phyloP scores from a whole-genome alignment of 2,113 vertebrate species.

The Sisor rabdophorus region DNA sequence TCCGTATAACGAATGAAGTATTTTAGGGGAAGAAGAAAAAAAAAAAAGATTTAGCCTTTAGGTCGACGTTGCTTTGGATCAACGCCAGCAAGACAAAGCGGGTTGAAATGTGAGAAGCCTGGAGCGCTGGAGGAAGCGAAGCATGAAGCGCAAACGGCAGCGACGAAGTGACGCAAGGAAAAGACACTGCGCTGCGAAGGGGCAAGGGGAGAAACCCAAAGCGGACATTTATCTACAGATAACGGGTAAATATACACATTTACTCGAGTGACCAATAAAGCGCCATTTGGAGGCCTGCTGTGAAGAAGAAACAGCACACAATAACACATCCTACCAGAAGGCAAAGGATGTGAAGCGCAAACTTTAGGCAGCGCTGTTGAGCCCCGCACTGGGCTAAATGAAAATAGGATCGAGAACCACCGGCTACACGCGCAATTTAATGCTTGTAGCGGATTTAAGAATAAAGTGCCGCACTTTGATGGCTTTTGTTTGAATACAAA shows the following conservation, averaged over 20 bases:
- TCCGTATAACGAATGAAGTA: background rate
- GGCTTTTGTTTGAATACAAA: too few relatives aligned
- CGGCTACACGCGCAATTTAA: background rate
- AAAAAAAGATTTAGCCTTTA: too few relatives aligned
- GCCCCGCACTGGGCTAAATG: background rate
- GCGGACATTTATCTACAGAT: slow-evolving; percentile 69
- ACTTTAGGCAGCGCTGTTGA: background rate
- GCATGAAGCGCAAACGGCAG: slow-evolving; percentile 77
- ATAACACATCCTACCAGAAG: background rate
- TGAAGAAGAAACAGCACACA: background rate
- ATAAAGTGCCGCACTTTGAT: background rate
- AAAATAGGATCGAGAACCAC: background rate
- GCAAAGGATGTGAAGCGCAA: background rate
- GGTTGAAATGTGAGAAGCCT: slow-evolving; percentile 45
- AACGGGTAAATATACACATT: slow-evolving; percentile 64
- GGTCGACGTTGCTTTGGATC: background rate
- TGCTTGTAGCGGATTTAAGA: too few relatives aligned
- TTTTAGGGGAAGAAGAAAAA: background rate
- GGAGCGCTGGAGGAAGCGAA: slow-evolving; percentile 47
- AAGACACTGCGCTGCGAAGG: slow-evolving; percentile 63
- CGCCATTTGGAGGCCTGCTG: background rate
- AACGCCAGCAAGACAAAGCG: background rate
- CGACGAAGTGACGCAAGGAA: slow-evolving; percentile 69
- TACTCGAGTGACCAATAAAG: background rate
- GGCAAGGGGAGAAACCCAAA: slow-evolving; percentile 65